Evolutionary conservation across 2,888 invertebrate species (phyloP), one percentile per base, ranked within the genome.

Genomic region (Iselma pallidipennis): DNA sequence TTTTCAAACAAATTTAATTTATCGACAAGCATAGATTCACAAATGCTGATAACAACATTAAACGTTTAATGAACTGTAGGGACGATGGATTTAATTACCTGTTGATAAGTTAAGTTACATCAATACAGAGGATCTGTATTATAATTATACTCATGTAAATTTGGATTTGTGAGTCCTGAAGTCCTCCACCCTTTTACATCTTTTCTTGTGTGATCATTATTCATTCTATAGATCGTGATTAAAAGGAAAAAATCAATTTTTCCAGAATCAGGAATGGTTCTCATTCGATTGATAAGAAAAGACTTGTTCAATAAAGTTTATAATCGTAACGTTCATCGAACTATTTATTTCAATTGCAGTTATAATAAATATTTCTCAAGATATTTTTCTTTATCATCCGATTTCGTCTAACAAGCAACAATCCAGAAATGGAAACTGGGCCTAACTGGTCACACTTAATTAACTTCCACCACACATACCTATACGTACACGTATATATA

Each of bases 391-490:
- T 28, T 7, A 10, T 52, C 52, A 29, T 52, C 29, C 28, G 12
- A 28, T 28, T 52, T 29, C 14, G 29, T 16, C 9, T 52, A 21
- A 21, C 14, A 19, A 31, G 31, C 21, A 7, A n/a, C n/a, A n/a
- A 28, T 42, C 21, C 42, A 42, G 42, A 42, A 42, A 42, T 37
- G 26, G 57, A 45, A 19, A 12, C 54, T 26, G 33, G 21, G 31
- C n/a, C 6, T 23, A 23, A 37, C 21, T 25, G n/a, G n/a, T n/a
- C 42, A 37, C 42, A 37, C 28, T 28, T 49, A 45, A 23, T 48
- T 55, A 48, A 55, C 23, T 26, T 49, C 48, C 29, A 57, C 42
- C n/a, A n/a, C n/a, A n/a, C n/a, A n/a, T n/a, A 33, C 33, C 14
- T 42, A 16, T 37, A 14, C 16, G 33, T 31, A n/a, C n/a, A n/a